Base-by-base conservation (phyloP, 2,888 invertebrate species). In the Brachynemurus nebulosus region DNA sequence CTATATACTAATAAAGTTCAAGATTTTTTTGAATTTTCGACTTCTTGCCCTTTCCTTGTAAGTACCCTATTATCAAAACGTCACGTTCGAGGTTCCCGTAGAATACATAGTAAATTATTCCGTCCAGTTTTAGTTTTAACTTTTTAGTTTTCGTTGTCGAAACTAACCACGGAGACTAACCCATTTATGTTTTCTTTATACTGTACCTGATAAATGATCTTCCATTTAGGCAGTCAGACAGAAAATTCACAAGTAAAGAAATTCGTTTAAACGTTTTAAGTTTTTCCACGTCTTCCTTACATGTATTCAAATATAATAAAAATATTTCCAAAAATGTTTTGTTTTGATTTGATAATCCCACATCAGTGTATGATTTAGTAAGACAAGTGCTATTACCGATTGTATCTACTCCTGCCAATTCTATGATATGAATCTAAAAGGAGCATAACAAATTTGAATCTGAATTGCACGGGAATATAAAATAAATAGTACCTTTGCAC, bases 351-450 rank as follows among this genome's bases (percentile, higher is more conserved):
- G 62, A 67, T 11, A 48, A 49, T 2, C 62, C 63, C 11, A 67
- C 52, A 46, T 66, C 61, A 3, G 45, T 47, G 2, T 55, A 50
- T 11, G 55, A 52, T 51, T 67, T 68, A 45, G 54, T 55, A 9
- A 51, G 41, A 25, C 57, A 58, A 21, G 53, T 52, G 2, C 49
- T 23, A 44, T 61, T 61, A 19, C 63, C 62, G 2, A 54, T 48
- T 20, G 55, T 60, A 47, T 65, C 66, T 7, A 54, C 58, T 11
- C 68, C 68, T 23, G 64, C 66, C 54, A 66, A 55, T 53, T 68
- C 68, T 14, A 68, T 59, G 18, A 68, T 48, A 49, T 67, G 66
- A 37, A 68, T 50, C 67, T 67, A 47, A n/a, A 51, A 51, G 30
- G n/a, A 53, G 53, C 5, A 39, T 41, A 43, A 52, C 56, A 49